Percentiles rank a stretch among this genome's conserved stretches.
Evolutionary conservation across 2,797 vertebrate genomes (phyloP).

Genomic region (Coregonus sp.): DNA sequence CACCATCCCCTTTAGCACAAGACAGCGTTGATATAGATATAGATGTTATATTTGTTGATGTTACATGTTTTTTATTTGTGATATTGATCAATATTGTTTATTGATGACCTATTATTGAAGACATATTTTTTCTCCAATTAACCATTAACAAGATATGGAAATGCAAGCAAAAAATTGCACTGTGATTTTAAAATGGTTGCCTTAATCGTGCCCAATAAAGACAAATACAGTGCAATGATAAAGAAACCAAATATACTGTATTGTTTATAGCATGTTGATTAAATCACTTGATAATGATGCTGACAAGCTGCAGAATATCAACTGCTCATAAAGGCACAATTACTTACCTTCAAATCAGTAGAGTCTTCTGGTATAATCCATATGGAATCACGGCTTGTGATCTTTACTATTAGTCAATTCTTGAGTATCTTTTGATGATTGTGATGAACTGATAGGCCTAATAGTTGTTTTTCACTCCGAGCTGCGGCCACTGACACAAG

Average conservation of each 20-base stretch:
- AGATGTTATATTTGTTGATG: neutral
- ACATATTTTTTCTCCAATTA: neutral
- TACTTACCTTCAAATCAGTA: slow-evolving; percentile 59
- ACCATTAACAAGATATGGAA: neutral
- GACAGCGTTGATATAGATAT: slow-evolving; percentile 30
- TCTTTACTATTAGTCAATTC: slow-evolving; percentile 33
- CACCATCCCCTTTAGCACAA: slow-evolving; percentile 34
- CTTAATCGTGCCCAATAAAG: neutral
- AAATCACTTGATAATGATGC: neutral
- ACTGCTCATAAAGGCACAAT: neutral
- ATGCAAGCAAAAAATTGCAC: neutral
- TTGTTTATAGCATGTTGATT: neutral
- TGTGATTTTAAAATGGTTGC: neutral
- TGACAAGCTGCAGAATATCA: neutral
- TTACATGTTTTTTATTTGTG: neutral
- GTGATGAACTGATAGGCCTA: neutral
- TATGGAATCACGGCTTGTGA: slow-evolving; percentile 51
- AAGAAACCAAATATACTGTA: neutral
- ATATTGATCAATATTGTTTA: neutral
- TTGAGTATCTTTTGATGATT: slow-evolving; percentile 22
- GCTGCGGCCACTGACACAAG: slow-evolving; percentile 8
- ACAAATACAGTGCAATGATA: neutral
- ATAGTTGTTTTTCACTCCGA: slow-evolving; percentile 24
- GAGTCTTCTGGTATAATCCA: slow-evolving; percentile 51
- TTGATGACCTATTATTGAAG: neutral